A percentile compares a stretch with the other conserved stretches of the same genome.
phyloP scores from a whole-genome alignment of 2,113 vertebrate species.

The Promerops cafer region DNA sequence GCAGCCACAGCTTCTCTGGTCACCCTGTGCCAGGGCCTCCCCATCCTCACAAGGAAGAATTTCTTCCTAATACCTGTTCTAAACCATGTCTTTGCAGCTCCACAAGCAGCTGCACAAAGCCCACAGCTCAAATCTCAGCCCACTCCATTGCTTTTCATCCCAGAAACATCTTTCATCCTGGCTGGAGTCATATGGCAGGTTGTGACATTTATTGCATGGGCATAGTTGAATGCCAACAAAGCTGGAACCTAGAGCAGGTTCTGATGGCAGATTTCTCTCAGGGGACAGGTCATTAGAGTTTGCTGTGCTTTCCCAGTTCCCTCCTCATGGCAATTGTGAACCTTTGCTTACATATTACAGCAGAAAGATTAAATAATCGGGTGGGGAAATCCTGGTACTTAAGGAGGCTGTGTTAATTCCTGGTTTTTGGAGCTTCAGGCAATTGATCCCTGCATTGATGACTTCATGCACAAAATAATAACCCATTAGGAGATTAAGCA shows the following conservation, averaged over 20 bases:
- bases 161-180: neutral
- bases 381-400: neutral
- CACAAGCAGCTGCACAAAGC: neutral
- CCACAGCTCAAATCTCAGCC: neutral
- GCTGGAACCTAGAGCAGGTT: neutral
- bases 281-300: neutral
- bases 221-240: rapidly evolving
- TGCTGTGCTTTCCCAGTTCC: neutral
- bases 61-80: neutral
- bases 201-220: neutral
- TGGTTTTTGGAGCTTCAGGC: neutral
- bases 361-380: neutral
- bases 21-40: neutral
- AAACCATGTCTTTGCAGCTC: neutral
- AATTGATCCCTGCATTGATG: neutral
- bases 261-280: neutral
- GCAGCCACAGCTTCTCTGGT: neutral
- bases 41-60: neutral
- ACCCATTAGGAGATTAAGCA: neutral
- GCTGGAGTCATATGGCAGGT: neutral
- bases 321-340: rapidly evolving
- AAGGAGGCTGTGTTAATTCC: neutral
- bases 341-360: neutral
- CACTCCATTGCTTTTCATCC: neutral
- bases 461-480: neutral